A percentile compares a stretch with the other conserved stretches of the same genome.
Evolutionary conservation across 1,140 invertebrate genomes (phyloP).

Genomic region (Microplitis demolitor): DNA sequence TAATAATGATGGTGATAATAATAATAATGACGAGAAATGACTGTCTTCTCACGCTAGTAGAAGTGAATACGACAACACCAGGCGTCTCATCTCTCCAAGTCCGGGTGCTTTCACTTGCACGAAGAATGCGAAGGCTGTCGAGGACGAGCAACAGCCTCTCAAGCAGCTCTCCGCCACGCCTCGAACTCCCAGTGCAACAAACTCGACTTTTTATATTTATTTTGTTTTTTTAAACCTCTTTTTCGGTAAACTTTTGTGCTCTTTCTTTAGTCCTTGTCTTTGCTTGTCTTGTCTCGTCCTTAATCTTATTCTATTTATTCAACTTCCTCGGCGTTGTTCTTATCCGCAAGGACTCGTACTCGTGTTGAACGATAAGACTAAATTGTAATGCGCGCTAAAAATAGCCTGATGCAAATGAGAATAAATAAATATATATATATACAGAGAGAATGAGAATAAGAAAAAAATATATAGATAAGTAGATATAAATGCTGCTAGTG

Average conservation of each 20-base stretch:
- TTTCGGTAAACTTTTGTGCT: not conserved
- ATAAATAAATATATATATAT: too few species aligned
- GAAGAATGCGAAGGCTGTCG: conserved; percentile 58
- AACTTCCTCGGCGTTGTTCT: too few species aligned
- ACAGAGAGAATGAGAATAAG: not conserved
- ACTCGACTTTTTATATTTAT: conserved; percentile 11
- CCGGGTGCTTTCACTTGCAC: conserved; percentile 30
- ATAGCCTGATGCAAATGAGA: too few species aligned
- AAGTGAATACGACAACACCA: conserved; percentile 4
- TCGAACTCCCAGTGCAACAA: conserved; percentile 24
- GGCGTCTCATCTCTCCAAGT: conserved; percentile 23
- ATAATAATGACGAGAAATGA: conserved; percentile 16
- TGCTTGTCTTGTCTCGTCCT: too few species aligned
- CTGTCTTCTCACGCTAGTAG: conserved; percentile 14
- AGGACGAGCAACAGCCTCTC: conserved; percentile 23
- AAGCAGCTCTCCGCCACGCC: conserved; percentile 21
- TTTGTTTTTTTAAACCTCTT: conserved; percentile 2
- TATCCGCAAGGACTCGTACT: too few species aligned
- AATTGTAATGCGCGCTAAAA: too few species aligned
- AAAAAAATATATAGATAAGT: not conserved
- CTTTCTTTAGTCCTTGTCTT: too few species aligned
- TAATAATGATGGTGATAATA: not conserved
- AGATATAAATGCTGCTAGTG: not conserved
- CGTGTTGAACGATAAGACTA: too few species aligned
- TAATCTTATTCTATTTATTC: too few species aligned